phyloP scores from a whole-genome alignment of 1,140 invertebrate species.

The Chrysomallon squamiferum region DNA sequence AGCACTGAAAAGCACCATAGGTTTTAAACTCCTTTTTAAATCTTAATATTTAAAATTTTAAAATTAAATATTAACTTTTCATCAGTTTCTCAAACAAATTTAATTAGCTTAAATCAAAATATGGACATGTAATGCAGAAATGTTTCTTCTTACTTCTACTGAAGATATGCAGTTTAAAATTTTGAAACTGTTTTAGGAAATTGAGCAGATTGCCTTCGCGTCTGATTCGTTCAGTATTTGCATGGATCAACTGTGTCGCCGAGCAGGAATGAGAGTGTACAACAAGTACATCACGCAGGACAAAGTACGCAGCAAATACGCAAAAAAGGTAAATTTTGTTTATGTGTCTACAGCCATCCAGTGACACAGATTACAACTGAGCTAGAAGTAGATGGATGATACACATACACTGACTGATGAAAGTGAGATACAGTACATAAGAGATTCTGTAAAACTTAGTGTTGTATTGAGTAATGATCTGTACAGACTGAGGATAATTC shows the following conservation, averaged over 20 bases:
- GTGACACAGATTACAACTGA: no score
- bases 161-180: no score
- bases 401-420: neutral
- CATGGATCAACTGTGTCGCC: slow-evolving; percentile 70
- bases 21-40: no score
- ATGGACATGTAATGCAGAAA: no score
- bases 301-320: slow-evolving; percentile 65
- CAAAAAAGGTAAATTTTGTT: slow-evolving; percentile 31
- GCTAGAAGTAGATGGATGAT: neutral
- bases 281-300: slow-evolving; percentile 72
- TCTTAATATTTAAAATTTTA: no score
- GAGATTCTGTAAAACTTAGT: no score
- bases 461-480: no score
- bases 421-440: neutral
- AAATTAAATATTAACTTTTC: no score
- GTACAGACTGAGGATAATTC: neutral
- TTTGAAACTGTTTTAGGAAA: slow-evolving; percentile 67
- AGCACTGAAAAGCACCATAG: no score
- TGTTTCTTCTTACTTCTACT: no score
- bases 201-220: slow-evolving; percentile 73
- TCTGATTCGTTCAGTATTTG: slow-evolving; percentile 82
- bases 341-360: neutral
- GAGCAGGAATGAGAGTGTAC: slow-evolving; percentile 73
- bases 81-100: no score
- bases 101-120: no score